These are phyloP conservation scores for Chesias legatella DNA, from an alignment of 2,888 invertebrate species.

Conservation along the genomic window DNA sequence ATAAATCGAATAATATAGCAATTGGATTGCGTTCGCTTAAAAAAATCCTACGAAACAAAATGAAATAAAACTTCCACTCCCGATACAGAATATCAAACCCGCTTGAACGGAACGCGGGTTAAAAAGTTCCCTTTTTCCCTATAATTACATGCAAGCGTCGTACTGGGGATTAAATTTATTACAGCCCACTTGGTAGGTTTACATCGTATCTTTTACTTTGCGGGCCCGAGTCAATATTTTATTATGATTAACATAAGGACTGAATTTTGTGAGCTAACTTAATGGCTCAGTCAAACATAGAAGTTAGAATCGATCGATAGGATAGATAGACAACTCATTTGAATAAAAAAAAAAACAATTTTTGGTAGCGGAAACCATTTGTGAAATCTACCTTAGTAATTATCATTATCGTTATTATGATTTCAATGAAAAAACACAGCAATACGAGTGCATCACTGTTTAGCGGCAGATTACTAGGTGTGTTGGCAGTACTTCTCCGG, in stretches of 20 bases:
- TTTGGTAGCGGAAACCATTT: too few relatives aligned
- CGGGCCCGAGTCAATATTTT: slow-evolving; percentile 43
- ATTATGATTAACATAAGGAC: slow-evolving; percentile 35
- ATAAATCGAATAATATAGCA: too few relatives aligned
- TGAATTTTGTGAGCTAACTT: slow-evolving; percentile 29
- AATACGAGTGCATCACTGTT: too few relatives aligned
- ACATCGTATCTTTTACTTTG: slow-evolving; percentile 30
- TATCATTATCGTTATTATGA: too few relatives aligned
- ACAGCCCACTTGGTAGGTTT: slow-evolving; percentile 24
- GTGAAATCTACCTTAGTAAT: too few relatives aligned
- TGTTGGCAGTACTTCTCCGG: too few relatives aligned
- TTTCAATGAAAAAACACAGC: too few relatives aligned
- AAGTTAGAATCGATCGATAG: slow-evolving; percentile 1
- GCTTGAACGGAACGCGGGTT: neutral
- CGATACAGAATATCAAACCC: slow-evolving; percentile 8
- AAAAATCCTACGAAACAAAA: slow-evolving; percentile 8
- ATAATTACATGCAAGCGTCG: slow-evolving; percentile 35
- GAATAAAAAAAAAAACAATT: too few relatives aligned
- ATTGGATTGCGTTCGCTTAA: slow-evolving; percentile 4
- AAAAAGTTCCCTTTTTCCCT: slow-evolving; percentile 16
- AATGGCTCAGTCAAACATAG: slow-evolving; percentile 16
- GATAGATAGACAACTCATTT: too few relatives aligned
- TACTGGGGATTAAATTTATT: slow-evolving; percentile 33
- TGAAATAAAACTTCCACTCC: slow-evolving; percentile 12
- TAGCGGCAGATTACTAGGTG: too few relatives aligned